A percentile compares a stretch with the other conserved stretches of the same genome.
phyloP scores from a whole-genome alignment of 1,140 invertebrate genomes.

The fruit fly (Drosophila melanogaster) region DNA sequence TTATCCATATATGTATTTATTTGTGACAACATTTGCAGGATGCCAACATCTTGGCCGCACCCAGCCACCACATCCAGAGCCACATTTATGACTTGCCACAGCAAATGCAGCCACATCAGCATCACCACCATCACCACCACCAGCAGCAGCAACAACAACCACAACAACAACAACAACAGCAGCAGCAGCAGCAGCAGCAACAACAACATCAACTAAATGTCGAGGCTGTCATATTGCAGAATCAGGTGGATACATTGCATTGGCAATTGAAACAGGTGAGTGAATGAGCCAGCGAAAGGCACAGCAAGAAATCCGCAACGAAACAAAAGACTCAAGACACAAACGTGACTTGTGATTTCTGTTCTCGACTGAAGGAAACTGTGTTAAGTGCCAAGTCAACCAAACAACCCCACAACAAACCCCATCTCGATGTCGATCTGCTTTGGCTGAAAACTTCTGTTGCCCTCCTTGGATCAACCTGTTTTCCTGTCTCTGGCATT shows the following conservation, averaged over 20 bases:
- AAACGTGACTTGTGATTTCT: slow-evolving; percentile 54
- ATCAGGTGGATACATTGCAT: slow-evolving; percentile 90
- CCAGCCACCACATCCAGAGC: slow-evolving; percentile 33
- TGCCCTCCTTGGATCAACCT: slow-evolving; percentile 42
- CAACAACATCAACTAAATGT: slow-evolving; percentile 77
- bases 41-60: slow-evolving; percentile 65
- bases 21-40: slow-evolving; percentile 79
- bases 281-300: slow-evolving; percentile 24
- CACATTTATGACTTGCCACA: slow-evolving; percentile 31
- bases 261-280: slow-evolving; percentile 93
- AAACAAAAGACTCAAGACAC: slow-evolving; percentile 73
- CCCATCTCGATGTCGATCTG: slow-evolving; percentile 26
- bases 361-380: slow-evolving; percentile 28
- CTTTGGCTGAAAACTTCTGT: slow-evolving; percentile 22
- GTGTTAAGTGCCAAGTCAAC: slow-evolving; percentile 35
- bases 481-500: slow-evolving; percentile 37
- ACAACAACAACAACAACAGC: slow-evolving; percentile 4
- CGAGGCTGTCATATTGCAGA: slow-evolving; percentile 89
- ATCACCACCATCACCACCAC: slow-evolving; percentile 17
- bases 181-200: slow-evolving; percentile 27
- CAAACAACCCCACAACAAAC: slow-evolving; percentile 13
- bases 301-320: background rate
- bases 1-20: slow-evolving; percentile 46
- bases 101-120: slow-evolving; percentile 27
- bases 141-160: slow-evolving; percentile 20